Evolutionary conservation across 2,797 vertebrate species (phyloP), one percentile per base, ranked within the genome.

Genomic region (Euphonia xanthogaster): DNA sequence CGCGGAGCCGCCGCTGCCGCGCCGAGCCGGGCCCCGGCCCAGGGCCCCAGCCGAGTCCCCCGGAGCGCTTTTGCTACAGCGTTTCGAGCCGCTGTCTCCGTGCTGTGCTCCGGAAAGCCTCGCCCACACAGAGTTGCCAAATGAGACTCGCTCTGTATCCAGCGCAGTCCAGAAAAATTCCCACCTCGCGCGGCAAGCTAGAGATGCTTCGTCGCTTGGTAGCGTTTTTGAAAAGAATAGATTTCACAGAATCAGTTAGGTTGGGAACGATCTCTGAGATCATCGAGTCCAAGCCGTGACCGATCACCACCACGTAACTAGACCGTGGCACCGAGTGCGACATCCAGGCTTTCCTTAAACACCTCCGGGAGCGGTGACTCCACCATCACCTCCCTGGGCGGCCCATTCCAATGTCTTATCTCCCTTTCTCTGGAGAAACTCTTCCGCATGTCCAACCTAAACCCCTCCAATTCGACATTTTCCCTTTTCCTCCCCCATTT

Each of bases 301-400:
- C 20, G 6, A n/a, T 2, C 28, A 5, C 4, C 37, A 3, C 13
- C 27, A 0, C 28, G 62, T 35, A 61, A 31, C 14, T 0, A n/a
- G 19, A 37, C 23, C 42, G 4, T 18, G 68, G 62, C 42, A 18
- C 16, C 3, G 16, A 8, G 55, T 21, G 70, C 42, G 42, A 24
- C 24, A 10, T n/a, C 27, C 55, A 30, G 55, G 1, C 19, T 75
- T 35, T 28, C 19, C 55, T 28, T 40, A 12, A 62, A 17, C 42
- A 21, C 27, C 19, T 68, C 24, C 53, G 7, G 62, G 31, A 3
- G 21, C 1, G 4, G 23, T 7, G n/a, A 20, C 63, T 30, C 21
- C 39, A 3, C 37, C n/a, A 11, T 12, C 28, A 6, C 28, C 39
- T 17, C 21, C 48, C n/a, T 3, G 28, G 50, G 18, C n/a, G 12